phyloP scores from a whole-genome alignment of 2,113 vertebrate genomes.

The Plecotus auritus region DNA sequence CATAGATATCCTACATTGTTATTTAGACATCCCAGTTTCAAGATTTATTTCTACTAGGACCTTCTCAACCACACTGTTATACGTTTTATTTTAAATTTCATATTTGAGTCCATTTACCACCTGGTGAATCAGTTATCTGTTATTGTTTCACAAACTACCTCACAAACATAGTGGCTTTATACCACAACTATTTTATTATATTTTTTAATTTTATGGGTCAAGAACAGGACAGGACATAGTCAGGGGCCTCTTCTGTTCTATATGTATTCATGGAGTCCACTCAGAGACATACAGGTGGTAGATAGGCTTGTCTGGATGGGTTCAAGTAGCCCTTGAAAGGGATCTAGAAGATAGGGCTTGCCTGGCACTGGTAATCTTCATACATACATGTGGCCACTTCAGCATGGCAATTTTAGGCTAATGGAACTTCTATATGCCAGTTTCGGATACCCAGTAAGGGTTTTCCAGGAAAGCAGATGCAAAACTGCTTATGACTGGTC shows the following conservation, averaged over 20 bases:
- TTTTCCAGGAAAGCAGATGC: not conserved
- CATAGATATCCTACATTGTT: not conserved
- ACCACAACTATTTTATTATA: not conserved
- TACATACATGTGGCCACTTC: rapidly evolving
- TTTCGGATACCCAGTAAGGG: rapidly evolving
- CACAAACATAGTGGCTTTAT: not conserved
- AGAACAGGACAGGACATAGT: not conserved
- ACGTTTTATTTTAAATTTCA: not conserved
- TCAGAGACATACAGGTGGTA: rapidly evolving
- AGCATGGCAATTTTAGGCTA: not conserved
- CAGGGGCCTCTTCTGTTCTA: not conserved
- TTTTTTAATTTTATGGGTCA: not conserved
- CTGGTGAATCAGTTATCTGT: not conserved
- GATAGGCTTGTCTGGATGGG: not conserved
- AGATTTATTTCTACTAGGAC: not conserved
- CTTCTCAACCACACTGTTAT: not conserved
- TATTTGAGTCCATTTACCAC: not conserved
- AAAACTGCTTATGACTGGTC: not conserved
- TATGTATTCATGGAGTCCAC: rapidly evolving
- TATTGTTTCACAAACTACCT: not conserved
- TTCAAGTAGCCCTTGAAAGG: not conserved
- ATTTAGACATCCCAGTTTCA: not conserved
- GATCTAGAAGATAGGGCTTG: not conserved
- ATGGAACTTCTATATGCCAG: not conserved
- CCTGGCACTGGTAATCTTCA: rapidly evolving